Conservation (phyloP, 2,888 invertebrate genomes). For the Ormyrus thymus region DNA sequence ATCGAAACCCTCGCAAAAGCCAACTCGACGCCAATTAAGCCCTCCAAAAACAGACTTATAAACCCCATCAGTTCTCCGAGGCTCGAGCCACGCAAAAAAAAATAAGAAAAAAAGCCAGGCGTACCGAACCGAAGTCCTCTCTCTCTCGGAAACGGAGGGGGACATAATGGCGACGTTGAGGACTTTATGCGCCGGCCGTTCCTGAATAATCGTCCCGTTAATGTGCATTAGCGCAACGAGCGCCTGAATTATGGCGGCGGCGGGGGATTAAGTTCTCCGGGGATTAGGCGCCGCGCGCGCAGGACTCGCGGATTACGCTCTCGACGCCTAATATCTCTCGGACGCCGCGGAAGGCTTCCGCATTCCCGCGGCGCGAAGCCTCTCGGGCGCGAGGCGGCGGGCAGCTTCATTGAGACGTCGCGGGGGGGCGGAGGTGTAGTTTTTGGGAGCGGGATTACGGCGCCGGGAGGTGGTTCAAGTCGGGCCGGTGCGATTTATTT, state of each 20-base stretch:
- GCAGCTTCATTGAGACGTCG: not conserved
- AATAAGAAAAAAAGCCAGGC: not conserved
- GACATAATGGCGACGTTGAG: constrained; percentile 39
- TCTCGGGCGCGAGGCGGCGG: not conserved
- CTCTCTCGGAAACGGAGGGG: not conserved
- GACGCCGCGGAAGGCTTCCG: not conserved
- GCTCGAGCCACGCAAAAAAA: not conserved
- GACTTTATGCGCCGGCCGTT: constrained; percentile 30
- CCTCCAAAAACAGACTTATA: no score
- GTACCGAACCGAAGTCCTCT: not conserved
- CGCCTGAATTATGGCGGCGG: constrained; percentile 9
- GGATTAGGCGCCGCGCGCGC: constrained; percentile 13
- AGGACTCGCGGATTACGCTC: constrained; percentile 23
- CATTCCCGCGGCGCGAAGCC: not conserved
- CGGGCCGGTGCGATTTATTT: no score
- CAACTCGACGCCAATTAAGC: no score
- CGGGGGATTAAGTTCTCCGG: constrained; percentile 18
- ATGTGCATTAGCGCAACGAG: constrained; percentile 39
- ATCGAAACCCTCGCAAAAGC: no score
- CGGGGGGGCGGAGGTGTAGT: not conserved
- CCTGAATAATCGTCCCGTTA: constrained; percentile 49
- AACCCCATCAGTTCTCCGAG: no score
- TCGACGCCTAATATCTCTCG: constrained; percentile 39
- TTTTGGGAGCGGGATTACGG: not conserved
- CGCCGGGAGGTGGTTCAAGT: no score